A percentile compares a stretch with the other conserved stretches of the same genome.
phyloP scores from a whole-genome alignment of 1,140 invertebrate genomes.

The Sycophila sp. region DNA sequence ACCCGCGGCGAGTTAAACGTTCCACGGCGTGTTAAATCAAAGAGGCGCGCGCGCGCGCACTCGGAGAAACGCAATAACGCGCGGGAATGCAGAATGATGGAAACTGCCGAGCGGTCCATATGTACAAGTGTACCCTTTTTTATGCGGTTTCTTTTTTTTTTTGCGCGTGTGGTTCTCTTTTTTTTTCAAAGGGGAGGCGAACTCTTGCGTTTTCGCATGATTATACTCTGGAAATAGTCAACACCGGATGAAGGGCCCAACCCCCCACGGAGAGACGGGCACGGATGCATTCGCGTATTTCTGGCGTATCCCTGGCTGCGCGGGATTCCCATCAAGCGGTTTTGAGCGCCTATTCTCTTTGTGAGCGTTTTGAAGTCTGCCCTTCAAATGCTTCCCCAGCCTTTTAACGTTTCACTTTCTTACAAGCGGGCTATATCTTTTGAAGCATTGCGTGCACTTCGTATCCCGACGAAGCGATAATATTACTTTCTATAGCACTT shows the following conservation, averaged over 20 bases:
- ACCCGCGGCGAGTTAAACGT: conserved; percentile 55
- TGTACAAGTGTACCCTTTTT: not conserved
- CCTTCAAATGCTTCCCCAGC: too few species aligned
- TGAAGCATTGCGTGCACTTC: too few species aligned
- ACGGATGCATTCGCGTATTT: conserved; percentile 51
- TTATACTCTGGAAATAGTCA: conserved; percentile 64
- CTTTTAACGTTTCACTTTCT: too few species aligned
- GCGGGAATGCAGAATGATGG: conserved; percentile 53
- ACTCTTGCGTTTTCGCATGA: conserved; percentile 48
- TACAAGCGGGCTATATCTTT: too few species aligned
- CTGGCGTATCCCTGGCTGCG: conserved; percentile 39
- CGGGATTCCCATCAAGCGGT: not conserved
- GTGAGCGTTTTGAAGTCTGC: too few species aligned
- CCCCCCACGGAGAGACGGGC: conserved; percentile 4
- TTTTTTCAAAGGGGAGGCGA: conserved; percentile 3
- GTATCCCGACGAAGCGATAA: too few species aligned
- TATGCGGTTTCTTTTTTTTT: conserved; percentile 1
- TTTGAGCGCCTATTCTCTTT: too few species aligned
- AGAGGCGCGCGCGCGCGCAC: conserved; percentile 17
- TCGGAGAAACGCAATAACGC: conserved; percentile 46
- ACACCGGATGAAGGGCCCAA: conserved; percentile 56
- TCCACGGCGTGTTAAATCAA: conserved; percentile 44
- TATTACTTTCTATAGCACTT: too few species aligned
- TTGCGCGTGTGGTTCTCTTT: not conserved
- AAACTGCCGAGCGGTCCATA: conserved; percentile 42